phyloP scores from a whole-genome alignment of 2,113 vertebrate species.

The Myotis yumanensis region DNA sequence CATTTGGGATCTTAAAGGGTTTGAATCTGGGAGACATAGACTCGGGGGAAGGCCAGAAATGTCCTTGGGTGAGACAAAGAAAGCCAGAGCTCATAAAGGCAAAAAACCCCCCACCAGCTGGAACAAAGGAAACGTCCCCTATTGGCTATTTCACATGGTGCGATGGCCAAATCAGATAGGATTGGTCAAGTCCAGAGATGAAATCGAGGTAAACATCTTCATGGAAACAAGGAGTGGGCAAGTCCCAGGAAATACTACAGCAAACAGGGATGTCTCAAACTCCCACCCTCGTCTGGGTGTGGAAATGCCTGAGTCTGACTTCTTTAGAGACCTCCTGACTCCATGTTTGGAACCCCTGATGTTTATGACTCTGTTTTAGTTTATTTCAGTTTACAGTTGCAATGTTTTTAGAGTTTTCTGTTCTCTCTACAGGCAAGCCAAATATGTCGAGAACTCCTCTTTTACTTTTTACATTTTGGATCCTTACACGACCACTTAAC shows the following conservation, averaged over 20 bases:
- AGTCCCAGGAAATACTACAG: not conserved
- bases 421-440: not conserved
- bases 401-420: not conserved
- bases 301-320: not conserved
- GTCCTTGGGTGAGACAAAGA: not conserved
- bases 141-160: not conserved
- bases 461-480: constrained; percentile 33
- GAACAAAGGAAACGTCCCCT: not conserved
- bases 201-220: too few species aligned
- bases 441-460: not conserved
- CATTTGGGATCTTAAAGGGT: not conserved
- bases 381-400: not conserved
- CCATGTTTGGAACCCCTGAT: not conserved
- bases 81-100: not conserved
- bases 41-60: not conserved
- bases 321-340: not conserved
- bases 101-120: not conserved
- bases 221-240: not conserved
- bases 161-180: not conserved
- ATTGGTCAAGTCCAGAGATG: not conserved
- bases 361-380: not conserved
- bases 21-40: not conserved
- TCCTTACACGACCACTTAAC: not conserved
- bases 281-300: too few species aligned
- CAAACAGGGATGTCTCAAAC: not conserved